Evolutionary conservation across 2,113 vertebrate genomes (phyloP).

Genomic region (Serilophus lunatus): DNA sequence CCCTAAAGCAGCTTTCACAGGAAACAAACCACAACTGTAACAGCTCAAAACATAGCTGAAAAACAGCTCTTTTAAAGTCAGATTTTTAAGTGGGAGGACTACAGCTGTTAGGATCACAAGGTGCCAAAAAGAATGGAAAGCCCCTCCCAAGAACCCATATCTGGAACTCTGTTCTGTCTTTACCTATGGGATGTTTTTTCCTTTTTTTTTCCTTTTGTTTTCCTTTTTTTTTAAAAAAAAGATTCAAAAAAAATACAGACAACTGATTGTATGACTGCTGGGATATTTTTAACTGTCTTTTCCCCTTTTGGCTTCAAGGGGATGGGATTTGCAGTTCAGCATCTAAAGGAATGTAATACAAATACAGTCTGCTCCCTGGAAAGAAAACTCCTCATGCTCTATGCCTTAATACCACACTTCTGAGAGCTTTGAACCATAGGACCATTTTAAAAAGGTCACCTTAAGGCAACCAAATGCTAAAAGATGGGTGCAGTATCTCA

Average conservation of each 20-base stretch:
- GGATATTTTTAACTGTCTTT: conserved; percentile 26
- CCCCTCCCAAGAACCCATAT: conserved; percentile 7
- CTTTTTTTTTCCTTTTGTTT: neutral
- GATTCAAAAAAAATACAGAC: conserved; percentile 61
- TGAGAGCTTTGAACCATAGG: conserved; percentile 20
- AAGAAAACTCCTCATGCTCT: conserved; percentile 30
- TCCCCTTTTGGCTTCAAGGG: conserved; percentile 23
- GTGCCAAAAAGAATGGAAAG: conserved; percentile 48
- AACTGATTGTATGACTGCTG: conserved; percentile 71
- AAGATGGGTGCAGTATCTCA: conserved; percentile 32
- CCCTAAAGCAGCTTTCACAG: neutral
- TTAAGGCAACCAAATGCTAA: conserved; percentile 17
- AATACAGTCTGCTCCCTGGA: conserved; percentile 25
- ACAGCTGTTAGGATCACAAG: neutral
- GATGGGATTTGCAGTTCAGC: conserved; percentile 24
- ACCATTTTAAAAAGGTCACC: conserved; percentile 3
- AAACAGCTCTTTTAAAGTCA: conserved; percentile 28
- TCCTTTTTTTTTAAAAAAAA: neutral
- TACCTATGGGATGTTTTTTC: neutral
- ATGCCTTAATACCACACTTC: conserved; percentile 48
- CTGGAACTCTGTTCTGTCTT: conserved; percentile 45
- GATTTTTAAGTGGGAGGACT: conserved; percentile 22
- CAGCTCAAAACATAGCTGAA: neutral
- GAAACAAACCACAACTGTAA: conserved; percentile 33
- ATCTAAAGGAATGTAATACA: conserved; percentile 44